A percentile compares a stretch with the other conserved stretches of the same genome.
Conservation (phyloP, 2,113 vertebrate genomes). For the Xerus inauris region DNA sequence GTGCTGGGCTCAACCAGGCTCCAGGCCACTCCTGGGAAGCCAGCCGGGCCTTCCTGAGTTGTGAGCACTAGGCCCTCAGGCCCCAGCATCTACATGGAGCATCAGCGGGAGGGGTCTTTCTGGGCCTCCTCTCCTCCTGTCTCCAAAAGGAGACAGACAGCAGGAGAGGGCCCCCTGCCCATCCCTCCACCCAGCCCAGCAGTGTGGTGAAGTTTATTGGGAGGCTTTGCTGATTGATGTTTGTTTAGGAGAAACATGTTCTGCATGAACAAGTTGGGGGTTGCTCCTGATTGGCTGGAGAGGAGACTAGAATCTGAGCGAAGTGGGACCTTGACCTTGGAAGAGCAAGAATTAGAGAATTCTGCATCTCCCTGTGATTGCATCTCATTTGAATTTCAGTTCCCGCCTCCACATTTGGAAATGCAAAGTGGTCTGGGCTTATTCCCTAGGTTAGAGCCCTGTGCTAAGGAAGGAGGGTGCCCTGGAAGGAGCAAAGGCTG, state of each 20-base stretch:
- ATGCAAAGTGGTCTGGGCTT: too few relatives aligned
- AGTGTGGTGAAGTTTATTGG: constrained; percentile 63
- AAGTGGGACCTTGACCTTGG: constrained; percentile 76
- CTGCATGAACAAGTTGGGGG: constrained; percentile 82
- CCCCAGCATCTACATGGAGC: background rate
- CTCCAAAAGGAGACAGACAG: background rate
- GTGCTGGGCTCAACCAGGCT: too few relatives aligned
- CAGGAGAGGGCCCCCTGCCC: fast-evolving
- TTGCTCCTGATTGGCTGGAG: constrained; percentile 79
- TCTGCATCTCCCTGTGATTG: constrained; percentile 80
- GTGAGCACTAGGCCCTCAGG: too few relatives aligned
- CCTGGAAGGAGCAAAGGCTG: too few relatives aligned
- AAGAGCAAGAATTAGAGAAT: constrained; percentile 81
- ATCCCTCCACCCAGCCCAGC: background rate
- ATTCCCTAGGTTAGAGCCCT: background rate
- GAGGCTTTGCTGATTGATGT: constrained; percentile 82
- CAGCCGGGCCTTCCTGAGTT: too few relatives aligned
- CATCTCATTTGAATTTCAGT: constrained; percentile 80
- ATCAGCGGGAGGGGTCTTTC: background rate
- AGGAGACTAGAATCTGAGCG: constrained; percentile 80
- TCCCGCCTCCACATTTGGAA: too few relatives aligned
- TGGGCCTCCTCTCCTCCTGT: background rate
- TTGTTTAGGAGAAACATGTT: constrained; percentile 84
- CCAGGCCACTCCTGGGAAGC: too few relatives aligned
- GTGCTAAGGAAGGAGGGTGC: constrained; percentile 77